A percentile compares a stretch with the other conserved stretches of the same genome.
These are phyloP conservation scores for Calliphora vicina DNA, from an alignment of 1,140 invertebrate species.

Conservation along the genomic window DNA sequence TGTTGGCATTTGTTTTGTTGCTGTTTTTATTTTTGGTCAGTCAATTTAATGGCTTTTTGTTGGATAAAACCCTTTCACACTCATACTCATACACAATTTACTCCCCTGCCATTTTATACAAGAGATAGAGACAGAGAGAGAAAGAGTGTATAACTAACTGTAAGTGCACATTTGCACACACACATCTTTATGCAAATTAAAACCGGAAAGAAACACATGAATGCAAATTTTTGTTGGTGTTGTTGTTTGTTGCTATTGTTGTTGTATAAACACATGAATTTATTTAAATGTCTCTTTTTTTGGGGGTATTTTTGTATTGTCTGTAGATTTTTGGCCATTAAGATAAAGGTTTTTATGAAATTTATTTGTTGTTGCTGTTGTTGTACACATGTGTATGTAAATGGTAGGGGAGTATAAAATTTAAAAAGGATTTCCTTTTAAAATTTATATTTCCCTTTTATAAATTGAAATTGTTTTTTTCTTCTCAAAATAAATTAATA, in stretches of 20 bases:
- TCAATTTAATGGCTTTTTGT: slow-evolving; percentile 13
- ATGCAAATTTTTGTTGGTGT: not conserved
- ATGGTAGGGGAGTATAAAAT: not conserved
- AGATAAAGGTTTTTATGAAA: not conserved
- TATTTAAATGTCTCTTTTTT: not conserved
- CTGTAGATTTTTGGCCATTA: not conserved
- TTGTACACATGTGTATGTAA: not conserved
- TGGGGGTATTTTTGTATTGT: not conserved
- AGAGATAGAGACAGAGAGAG: no score
- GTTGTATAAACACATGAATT: not conserved
- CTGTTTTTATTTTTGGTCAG: not conserved
- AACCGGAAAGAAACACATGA: not conserved
- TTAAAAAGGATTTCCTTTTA: not conserved
- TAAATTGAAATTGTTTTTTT: not conserved
- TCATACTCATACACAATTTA: not conserved
- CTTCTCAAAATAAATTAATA: not conserved
- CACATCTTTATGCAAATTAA: not conserved
- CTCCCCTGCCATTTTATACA: not conserved
- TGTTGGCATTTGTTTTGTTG: not conserved
- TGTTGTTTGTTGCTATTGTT: no score
- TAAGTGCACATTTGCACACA: not conserved
- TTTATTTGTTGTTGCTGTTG: not conserved
- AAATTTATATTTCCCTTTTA: slow-evolving; percentile 10
- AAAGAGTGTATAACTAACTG: no score
- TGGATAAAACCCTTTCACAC: not conserved